Evolutionary conservation across 2,888 invertebrate species (phyloP).

Genomic region (Eupithecia inturbata): DNA sequence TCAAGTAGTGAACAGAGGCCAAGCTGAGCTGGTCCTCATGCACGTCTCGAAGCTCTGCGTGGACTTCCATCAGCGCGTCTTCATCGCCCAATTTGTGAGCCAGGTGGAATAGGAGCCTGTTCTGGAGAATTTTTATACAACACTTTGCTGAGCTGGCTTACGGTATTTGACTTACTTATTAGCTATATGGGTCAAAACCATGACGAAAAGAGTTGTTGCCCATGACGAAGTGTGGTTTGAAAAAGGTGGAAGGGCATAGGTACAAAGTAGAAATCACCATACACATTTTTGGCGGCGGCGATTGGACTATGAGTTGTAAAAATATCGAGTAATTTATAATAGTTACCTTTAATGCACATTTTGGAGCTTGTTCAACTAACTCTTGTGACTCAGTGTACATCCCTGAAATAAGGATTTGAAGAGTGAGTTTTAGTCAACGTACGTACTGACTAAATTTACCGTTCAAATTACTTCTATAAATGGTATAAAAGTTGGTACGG

Average conservation of each 20-base stretch:
- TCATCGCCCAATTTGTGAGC: conserved; percentile 97
- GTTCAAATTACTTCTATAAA: too few species aligned
- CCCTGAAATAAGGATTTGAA: conserved; percentile 61
- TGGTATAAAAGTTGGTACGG: too few species aligned
- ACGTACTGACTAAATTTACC: too few species aligned
- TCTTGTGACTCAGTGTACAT: conserved; percentile 88
- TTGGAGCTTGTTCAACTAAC: conserved; percentile 86
- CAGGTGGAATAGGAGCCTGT: conserved; percentile 94
- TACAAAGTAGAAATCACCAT: not conserved
- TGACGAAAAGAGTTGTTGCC: not conserved
- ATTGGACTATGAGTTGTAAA: not conserved
- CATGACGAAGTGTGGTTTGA: not conserved
- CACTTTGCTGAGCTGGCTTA: not conserved
- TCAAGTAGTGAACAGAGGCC: conserved; percentile 97
- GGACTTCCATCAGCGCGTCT: conserved; percentile 91
- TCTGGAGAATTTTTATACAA: conserved; percentile 64
- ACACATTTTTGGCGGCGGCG: not conserved
- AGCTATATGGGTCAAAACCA: too few species aligned
- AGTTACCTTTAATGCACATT: conserved; percentile 84
- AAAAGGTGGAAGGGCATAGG: too few species aligned
- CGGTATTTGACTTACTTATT: not conserved
- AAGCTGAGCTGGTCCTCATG: conserved; percentile 97
- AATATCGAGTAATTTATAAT: not conserved
- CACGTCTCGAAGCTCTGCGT: conserved; percentile 93
- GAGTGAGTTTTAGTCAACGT: too few species aligned